A percentile compares a stretch with the other conserved stretches of the same genome.
Conservation (phyloP, 2,888 invertebrate genomes). For the Carterocephalus palaemon region DNA sequence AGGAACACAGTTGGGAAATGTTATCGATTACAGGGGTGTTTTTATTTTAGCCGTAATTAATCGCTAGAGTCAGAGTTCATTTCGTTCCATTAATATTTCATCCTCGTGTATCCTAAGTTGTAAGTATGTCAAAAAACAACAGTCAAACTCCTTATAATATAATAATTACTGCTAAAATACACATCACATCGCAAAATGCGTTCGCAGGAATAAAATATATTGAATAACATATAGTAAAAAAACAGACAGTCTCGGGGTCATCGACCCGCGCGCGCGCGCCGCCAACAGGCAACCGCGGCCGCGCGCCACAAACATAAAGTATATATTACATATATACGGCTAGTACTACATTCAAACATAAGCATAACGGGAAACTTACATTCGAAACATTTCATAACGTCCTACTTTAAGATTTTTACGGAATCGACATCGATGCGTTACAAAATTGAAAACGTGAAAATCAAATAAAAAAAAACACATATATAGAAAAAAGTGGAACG, state of each 20-base stretch:
- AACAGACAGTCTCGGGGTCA: constrained; percentile 72
- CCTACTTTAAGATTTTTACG: constrained; percentile 79
- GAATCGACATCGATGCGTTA: constrained; percentile 69
- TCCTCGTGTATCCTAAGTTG: constrained; percentile 73
- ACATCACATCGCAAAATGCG: constrained; percentile 86
- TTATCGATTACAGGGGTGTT: constrained; percentile 70
- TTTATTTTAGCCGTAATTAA: constrained; percentile 73
- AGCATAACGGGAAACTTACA: constrained; percentile 79
- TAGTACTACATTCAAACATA: constrained; percentile 72
- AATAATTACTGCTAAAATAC: constrained; percentile 81
- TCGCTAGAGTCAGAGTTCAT: constrained; percentile 62
- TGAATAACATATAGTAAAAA: constrained; percentile 82
- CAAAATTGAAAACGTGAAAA: constrained; percentile 79
- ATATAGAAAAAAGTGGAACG: constrained; percentile 69
- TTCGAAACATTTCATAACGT: constrained; percentile 80
- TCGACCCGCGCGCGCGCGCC: constrained; percentile 62
- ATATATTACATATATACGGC: constrained; percentile 75
- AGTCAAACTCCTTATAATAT: constrained; percentile 79
- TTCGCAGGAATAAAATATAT: constrained; percentile 89
- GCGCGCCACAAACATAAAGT: constrained; percentile 62
- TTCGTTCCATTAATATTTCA: constrained; percentile 68
- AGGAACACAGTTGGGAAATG: constrained; percentile 78
- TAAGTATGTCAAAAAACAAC: constrained; percentile 79
- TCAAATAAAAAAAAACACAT: constrained; percentile 77
- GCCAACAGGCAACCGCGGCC: constrained; percentile 76